Conservation (phyloP, 2,888 invertebrate species). For the Bombyx huttoni region DNA sequence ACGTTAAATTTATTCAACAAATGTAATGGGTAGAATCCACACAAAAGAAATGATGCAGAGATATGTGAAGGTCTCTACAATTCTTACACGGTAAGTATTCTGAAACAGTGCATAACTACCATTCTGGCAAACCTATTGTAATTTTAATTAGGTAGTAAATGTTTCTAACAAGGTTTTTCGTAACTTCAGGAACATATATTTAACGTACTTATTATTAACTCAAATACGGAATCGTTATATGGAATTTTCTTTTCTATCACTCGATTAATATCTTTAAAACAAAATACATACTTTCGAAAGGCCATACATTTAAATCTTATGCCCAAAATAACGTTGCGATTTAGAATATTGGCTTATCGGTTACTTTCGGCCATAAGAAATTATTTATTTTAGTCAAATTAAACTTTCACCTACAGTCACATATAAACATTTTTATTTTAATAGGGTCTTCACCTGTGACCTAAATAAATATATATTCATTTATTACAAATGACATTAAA, state of each 20-base stretch:
- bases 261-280: not conserved
- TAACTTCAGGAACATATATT: not conserved
- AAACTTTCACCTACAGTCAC: conserved; percentile 13
- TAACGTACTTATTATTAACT: not conserved
- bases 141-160: conserved; percentile 43
- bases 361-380: not conserved
- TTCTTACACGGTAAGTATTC: conserved; percentile 25
- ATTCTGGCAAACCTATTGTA: conserved; percentile 41
- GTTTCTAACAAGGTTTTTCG: conserved; percentile 15
- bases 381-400: not conserved
- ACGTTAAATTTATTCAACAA: conserved; percentile 15
- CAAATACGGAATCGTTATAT: not conserved
- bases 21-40: conserved; percentile 18
- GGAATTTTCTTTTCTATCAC: not conserved
- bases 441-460: too few relatives aligned
- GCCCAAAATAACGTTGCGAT: conserved; percentile 4
- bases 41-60: conserved; percentile 36
- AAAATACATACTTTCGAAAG: not conserved
- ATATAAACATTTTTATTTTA: too few relatives aligned
- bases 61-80: conserved; percentile 43
- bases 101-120: conserved; percentile 33
- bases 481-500: too few relatives aligned
- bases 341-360: not conserved
- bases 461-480: too few relatives aligned
- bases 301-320: conserved; percentile 3